Conservation (phyloP, 2,797 vertebrate genomes). For the Tokudaia muenninki region DNA sequence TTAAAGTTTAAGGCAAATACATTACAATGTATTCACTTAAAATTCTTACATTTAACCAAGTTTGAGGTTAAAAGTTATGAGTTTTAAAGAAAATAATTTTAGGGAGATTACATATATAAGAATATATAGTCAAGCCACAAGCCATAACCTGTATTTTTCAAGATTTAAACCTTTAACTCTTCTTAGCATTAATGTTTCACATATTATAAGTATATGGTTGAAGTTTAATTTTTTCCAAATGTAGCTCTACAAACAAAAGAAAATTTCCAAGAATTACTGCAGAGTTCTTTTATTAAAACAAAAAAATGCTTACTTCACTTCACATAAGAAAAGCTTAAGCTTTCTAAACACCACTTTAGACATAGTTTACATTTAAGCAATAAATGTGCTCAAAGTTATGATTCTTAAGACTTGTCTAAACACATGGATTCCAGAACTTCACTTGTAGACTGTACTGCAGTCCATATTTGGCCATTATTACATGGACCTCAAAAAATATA, state of each 20-base stretch:
- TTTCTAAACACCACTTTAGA: neutral
- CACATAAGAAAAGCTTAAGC: neutral
- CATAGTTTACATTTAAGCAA: constrained; percentile 49
- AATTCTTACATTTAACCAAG: neutral
- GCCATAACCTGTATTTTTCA: neutral
- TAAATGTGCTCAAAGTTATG: constrained; percentile 33
- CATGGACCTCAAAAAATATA: constrained; percentile 30
- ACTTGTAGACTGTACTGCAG: neutral
- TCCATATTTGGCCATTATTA: neutral
- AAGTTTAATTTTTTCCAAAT: neutral
- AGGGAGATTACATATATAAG: neutral
- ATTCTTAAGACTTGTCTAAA: constrained; percentile 50
- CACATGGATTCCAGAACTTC: neutral
- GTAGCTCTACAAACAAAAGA: neutral
- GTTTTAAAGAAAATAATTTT: constrained; percentile 10
- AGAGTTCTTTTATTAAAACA: neutral
- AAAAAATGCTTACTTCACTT: neutral
- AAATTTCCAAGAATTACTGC: neutral
- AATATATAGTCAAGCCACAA: neutral
- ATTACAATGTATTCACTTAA: neutral
- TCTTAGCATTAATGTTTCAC: constrained; percentile 17
- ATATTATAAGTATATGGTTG: neutral
- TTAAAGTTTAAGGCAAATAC: constrained; percentile 2
- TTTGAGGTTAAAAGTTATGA: neutral
- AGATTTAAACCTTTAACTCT: neutral